These are phyloP conservation scores for Cinclus mexicanus DNA, from an alignment of 2,113 vertebrate genomes.

Conservation along the genomic window DNA sequence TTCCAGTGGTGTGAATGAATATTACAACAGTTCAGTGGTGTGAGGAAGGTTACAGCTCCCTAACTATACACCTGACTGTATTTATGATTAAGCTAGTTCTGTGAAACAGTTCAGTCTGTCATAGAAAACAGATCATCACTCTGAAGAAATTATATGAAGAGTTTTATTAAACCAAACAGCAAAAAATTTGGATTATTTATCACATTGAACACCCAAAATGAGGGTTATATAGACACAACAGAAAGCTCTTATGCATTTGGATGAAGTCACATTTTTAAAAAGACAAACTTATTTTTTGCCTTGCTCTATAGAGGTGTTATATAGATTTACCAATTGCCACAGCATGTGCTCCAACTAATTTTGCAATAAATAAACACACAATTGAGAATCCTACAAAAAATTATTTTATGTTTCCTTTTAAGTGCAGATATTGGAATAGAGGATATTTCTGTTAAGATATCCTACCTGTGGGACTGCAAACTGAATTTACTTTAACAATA, in stretches of 20 bases:
- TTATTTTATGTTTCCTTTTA: not conserved
- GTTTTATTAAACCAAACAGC: not conserved
- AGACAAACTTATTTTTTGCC: conserved; percentile 4
- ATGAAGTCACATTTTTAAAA: not conserved
- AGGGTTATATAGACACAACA: not conserved
- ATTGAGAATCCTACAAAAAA: not conserved
- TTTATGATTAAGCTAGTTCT: not conserved
- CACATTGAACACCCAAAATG: not conserved
- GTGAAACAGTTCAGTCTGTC: not conserved
- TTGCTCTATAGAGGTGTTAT: not conserved
- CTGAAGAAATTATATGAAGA: not conserved
- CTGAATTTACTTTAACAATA: not conserved
- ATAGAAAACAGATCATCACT: not conserved
- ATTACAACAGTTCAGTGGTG: not conserved
- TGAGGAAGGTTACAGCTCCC: not conserved
- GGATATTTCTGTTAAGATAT: not conserved
- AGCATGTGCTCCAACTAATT: not conserved
- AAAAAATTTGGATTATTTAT: not conserved
- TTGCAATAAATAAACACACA: not conserved
- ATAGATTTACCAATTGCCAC: not conserved
- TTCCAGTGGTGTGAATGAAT: not conserved
- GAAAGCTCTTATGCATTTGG: not conserved
- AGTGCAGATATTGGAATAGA: not conserved
- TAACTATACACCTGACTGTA: not conserved
- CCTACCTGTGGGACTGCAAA: not conserved